These are phyloP conservation scores for Triplophysa dalaica DNA, from an alignment of 2,113 vertebrate genomes.

Conservation along the genomic window DNA sequence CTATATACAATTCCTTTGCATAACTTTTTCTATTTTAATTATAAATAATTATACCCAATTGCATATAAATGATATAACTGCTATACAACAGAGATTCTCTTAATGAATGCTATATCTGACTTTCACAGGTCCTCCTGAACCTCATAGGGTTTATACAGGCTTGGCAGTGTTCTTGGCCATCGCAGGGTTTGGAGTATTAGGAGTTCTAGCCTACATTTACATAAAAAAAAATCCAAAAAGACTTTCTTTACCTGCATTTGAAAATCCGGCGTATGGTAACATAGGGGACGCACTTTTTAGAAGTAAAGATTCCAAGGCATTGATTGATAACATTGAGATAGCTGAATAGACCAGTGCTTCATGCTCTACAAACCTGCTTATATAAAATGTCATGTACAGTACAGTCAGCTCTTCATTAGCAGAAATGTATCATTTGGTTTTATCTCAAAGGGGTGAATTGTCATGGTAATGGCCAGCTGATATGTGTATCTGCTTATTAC, in stretches of 20 bases:
- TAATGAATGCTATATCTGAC: too few relatives aligned
- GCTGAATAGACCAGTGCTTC: constrained; percentile 20
- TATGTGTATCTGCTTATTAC: too few relatives aligned
- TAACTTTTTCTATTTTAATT: background rate
- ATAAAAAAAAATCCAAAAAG: constrained; percentile 63
- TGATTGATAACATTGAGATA: constrained; percentile 67
- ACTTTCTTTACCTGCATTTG: constrained; percentile 66
- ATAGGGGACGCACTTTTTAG: constrained; percentile 51
- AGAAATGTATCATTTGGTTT: too few relatives aligned
- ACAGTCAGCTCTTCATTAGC: background rate
- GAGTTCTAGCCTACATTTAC: constrained; percentile 73
- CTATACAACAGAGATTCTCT: too few relatives aligned
- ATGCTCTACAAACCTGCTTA: background rate
- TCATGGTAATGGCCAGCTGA: too few relatives aligned
- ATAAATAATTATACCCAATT: background rate
- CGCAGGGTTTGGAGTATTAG: constrained; percentile 57
- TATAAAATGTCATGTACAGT: background rate
- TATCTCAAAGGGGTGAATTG: too few relatives aligned
- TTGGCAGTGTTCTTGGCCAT: constrained; percentile 65
- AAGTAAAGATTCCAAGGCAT: constrained; percentile 74
- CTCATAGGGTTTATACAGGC: background rate
- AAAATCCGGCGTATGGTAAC: constrained; percentile 81
- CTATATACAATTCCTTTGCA: background rate
- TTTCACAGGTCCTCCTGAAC: background rate
- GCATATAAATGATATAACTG: too few relatives aligned